phyloP scores from a whole-genome alignment of 1,140 invertebrate genomes.

The Drosophila watanabei region DNA sequence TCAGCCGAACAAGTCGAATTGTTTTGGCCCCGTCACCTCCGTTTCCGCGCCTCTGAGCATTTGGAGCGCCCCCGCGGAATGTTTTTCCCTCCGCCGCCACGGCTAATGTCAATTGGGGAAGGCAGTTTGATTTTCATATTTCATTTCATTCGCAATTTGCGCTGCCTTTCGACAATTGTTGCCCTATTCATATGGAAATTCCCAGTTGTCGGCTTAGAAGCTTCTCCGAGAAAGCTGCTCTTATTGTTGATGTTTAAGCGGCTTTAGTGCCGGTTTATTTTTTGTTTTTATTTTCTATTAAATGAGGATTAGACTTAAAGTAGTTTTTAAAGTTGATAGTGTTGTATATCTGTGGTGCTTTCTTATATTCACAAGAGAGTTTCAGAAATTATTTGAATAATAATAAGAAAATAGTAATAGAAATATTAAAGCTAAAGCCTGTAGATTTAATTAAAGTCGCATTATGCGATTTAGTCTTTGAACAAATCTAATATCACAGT shows the following conservation, averaged over 20 bases:
- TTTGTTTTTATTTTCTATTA: background rate
- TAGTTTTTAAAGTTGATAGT: no score
- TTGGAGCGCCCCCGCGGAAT: background rate
- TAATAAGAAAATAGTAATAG: background rate
- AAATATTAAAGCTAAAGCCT: background rate
- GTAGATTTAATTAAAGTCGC: background rate
- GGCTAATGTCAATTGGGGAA: slow-evolving; percentile 62
- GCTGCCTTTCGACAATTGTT: slow-evolving; percentile 58
- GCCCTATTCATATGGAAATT: slow-evolving; percentile 80
- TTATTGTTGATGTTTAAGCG: slow-evolving; percentile 11
- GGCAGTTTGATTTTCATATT: slow-evolving; percentile 82
- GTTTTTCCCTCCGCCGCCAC: background rate
- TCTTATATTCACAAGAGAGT: no score
- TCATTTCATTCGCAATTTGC: slow-evolving; percentile 65
- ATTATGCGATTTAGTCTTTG: background rate
- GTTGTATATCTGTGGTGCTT: background rate
- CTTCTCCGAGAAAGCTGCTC: slow-evolving; percentile 6
- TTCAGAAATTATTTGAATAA: background rate
- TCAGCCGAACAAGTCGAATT: slow-evolving; percentile 43
- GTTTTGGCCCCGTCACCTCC: slow-evolving; percentile 39
- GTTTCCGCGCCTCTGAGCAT: slow-evolving; percentile 6
- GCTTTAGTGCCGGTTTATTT: background rate
- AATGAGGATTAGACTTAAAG: background rate
- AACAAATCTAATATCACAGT: background rate
- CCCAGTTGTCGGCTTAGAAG: background rate